Conservation (phyloP, 2,113 vertebrate genomes). For the Maccullochella peelii region DNA sequence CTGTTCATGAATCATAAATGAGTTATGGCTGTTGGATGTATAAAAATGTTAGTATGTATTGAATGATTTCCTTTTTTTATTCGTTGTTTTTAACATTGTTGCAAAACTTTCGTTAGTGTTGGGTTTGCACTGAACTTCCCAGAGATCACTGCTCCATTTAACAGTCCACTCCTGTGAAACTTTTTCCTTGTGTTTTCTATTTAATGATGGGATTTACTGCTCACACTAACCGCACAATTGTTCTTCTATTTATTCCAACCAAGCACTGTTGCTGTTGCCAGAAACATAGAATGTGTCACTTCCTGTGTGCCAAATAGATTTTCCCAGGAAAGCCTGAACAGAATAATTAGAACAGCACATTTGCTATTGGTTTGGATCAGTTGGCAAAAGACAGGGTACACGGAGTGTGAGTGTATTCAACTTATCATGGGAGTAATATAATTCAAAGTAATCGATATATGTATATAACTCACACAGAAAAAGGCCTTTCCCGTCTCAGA, state of each 20-base stretch:
- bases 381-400: background rate
- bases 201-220: constrained; percentile 29
- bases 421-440: background rate
- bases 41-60: background rate
- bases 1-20: background rate
- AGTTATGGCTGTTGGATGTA: background rate
- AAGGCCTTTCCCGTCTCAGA: constrained; percentile 12
- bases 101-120: background rate
- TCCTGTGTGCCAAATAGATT: constrained; percentile 42
- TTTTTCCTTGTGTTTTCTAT: constrained; percentile 28
- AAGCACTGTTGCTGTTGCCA: constrained; percentile 21
- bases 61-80: background rate
- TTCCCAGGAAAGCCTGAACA: constrained; percentile 32
- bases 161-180: constrained; percentile 22
- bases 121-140: background rate
- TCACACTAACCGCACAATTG: constrained; percentile 24
- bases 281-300: constrained; percentile 50
- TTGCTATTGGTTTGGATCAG: constrained; percentile 6
- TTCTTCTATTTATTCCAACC: constrained; percentile 39
- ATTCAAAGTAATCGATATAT: constrained; percentile 16
- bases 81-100: background rate
- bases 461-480: background rate
- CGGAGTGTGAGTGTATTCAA: background rate
- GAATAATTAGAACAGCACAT: constrained; percentile 25
- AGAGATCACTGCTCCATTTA: constrained; percentile 15